Base-by-base conservation (phyloP, 2,797 vertebrate species). In the Glyptemys insculpta region DNA sequence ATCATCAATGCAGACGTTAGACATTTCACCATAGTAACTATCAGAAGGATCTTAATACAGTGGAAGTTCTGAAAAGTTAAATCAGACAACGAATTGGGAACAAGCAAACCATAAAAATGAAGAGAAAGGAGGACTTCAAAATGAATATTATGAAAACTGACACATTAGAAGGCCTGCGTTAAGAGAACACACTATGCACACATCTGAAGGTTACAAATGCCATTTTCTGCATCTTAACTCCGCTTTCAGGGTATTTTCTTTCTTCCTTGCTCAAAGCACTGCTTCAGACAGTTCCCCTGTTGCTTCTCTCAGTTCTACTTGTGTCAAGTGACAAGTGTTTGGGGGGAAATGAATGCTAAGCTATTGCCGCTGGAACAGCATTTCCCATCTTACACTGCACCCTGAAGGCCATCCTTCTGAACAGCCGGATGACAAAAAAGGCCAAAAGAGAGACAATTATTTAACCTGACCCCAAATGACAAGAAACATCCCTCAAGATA, bases 401-500 rank as follows among this genome's bases (percentile, higher is more conserved):
- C 72, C 83, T 11, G 54, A 94, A 81, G 81, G 85, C 79, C 83
- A 91, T 34, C 21, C 23, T 52, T 93, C 83, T 80, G 52, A 92
- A 88, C 14, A 85, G 23, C 6, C 76, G 81, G 21, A 47, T 37
- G 82, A 89, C 44, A 49, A 87, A 76, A 85, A 53, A 83, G 25
- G 19, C 9, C 81, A 23, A 29, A 74, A 76, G n/a, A 82, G 37
- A 76, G 74, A 9, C 29, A 80, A 47, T 88, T 89, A 87, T 85
- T 90, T 81, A 86, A 93, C 23, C 52, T 47, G 68, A 34, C 31
- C 85, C 34, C 86, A 91, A 90, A 53, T 15, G 25, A 85, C 47
- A 93, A 81, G 90, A 95, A 94, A 62, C 14, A 83, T 86, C 83
- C 12, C 85, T 78, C 80, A 56, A 89, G 41, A 29, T 81, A n/a